Conservation (phyloP, 2,888 invertebrate genomes). For the Himalopsyche japonica region DNA sequence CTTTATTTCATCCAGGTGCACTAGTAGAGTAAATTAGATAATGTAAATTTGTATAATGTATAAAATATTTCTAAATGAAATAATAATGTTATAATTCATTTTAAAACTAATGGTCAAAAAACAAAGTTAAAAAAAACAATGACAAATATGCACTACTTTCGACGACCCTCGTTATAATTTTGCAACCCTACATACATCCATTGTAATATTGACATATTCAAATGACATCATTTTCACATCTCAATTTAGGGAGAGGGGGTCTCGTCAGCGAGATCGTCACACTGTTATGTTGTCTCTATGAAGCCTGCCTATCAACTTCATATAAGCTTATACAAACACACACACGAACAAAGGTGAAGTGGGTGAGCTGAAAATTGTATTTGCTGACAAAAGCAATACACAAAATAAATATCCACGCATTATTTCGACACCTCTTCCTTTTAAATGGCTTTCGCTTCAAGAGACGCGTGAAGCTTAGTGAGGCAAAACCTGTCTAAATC, state of each 20-base stretch:
- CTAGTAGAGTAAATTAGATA: too few relatives aligned
- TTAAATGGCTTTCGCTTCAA: constrained; percentile 34
- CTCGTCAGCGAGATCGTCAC: neutral
- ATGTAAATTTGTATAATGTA: too few relatives aligned
- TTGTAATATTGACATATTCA: constrained; percentile 41
- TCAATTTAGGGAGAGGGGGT: constrained; percentile 33
- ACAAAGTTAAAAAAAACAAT: neutral
- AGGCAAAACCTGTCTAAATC: neutral
- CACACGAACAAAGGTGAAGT: constrained; percentile 40
- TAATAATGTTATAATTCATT: too few relatives aligned
- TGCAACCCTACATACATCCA: constrained; percentile 23
- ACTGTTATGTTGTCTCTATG: constrained; percentile 26
- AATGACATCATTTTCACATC: constrained; percentile 42
- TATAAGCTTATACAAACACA: constrained; percentile 38
- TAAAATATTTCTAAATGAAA: too few relatives aligned
- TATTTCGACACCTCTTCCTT: constrained; percentile 27
- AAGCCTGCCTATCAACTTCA: constrained; percentile 35
- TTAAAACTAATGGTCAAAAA: too few relatives aligned
- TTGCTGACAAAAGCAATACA: constrained; percentile 41
- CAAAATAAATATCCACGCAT: constrained; percentile 38
- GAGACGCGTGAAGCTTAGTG: neutral
- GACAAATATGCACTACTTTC: constrained; percentile 3
- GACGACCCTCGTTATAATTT: constrained; percentile 2
- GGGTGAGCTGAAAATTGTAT: constrained; percentile 40
- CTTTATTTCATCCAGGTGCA: too few relatives aligned